phyloP scores from a whole-genome alignment of 2,888 invertebrate species.

The Parnassius glacialis region DNA sequence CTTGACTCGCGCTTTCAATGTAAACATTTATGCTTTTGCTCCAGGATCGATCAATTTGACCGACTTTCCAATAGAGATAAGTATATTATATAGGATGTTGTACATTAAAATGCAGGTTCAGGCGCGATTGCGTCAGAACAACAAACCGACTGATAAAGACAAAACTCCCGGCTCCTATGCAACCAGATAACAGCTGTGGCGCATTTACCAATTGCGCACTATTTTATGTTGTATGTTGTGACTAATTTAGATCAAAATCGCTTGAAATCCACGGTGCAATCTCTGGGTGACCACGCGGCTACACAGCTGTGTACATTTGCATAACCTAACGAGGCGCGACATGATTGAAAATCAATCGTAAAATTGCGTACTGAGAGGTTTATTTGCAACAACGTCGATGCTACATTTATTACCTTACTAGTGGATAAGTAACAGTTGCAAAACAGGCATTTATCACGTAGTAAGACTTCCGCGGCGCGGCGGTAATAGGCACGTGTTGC shows the following conservation, averaged over 20 bases:
- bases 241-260: constrained; percentile 4
- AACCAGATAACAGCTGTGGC: constrained; percentile 26
- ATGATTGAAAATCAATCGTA: constrained; percentile 12
- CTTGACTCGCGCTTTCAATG: constrained; percentile 3
- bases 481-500: neutral
- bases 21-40: neutral
- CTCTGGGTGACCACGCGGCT: neutral
- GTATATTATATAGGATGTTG: neutral
- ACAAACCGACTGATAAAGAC: constrained; percentile 26
- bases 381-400: constrained; percentile 1
- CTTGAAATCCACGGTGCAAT: neutral
- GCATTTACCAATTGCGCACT: constrained; percentile 11
- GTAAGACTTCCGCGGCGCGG: constrained; percentile 12
- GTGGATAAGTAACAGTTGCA: constrained; percentile 16
- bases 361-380: neutral
- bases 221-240: neutral
- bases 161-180: constrained; percentile 25
- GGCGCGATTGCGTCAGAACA: constrained; percentile 21
- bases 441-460: neutral
- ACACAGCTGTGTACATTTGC: constrained; percentile 23
- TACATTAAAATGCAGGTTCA: neutral
- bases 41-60: constrained; percentile 1
- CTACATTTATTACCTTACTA: constrained; percentile 4
- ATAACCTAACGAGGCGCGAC: constrained; percentile 12
- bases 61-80: neutral